phyloP scores from a whole-genome alignment of 2,113 vertebrate species.

The Raja brachyura region DNA sequence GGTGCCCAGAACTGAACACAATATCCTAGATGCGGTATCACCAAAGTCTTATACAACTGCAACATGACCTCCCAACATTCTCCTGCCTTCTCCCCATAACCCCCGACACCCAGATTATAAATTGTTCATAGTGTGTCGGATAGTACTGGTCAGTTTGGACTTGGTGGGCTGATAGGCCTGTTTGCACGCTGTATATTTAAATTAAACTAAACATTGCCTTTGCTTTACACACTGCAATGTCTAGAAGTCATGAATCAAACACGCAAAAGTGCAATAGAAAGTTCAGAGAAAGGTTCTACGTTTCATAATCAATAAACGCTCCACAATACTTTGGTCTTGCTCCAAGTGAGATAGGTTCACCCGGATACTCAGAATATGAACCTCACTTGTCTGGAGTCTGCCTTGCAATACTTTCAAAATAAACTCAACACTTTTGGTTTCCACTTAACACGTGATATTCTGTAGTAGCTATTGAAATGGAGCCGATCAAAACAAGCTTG shows the following conservation, averaged over 20 bases:
- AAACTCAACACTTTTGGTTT: not conserved
- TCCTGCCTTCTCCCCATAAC: too few relatives aligned
- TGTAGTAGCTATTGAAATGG: not conserved
- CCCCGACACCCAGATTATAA: too few relatives aligned
- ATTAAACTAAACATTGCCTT: too few relatives aligned
- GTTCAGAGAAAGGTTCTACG: not conserved
- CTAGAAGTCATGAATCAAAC: not conserved
- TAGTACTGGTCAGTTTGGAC: too few relatives aligned
- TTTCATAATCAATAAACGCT: not conserved
- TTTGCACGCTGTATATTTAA: too few relatives aligned
- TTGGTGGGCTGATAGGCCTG: too few relatives aligned
- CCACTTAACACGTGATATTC: not conserved
- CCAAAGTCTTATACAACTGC: too few relatives aligned
- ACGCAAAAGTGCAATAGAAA: slow-evolving; percentile 15
- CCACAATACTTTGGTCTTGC: not conserved
- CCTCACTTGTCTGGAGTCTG: not conserved
- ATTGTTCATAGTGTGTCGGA: too few relatives aligned
- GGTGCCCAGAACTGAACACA: too few relatives aligned
- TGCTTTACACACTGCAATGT: not conserved
- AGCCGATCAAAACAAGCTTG: not conserved
- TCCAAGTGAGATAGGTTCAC: too few relatives aligned
- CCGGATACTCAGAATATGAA: not conserved
- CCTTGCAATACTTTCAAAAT: not conserved
- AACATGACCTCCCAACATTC: too few relatives aligned
- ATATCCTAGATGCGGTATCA: too few relatives aligned